phyloP scores from a whole-genome alignment of 2,113 vertebrate genomes.

The Eubucco bourcierii region DNA sequence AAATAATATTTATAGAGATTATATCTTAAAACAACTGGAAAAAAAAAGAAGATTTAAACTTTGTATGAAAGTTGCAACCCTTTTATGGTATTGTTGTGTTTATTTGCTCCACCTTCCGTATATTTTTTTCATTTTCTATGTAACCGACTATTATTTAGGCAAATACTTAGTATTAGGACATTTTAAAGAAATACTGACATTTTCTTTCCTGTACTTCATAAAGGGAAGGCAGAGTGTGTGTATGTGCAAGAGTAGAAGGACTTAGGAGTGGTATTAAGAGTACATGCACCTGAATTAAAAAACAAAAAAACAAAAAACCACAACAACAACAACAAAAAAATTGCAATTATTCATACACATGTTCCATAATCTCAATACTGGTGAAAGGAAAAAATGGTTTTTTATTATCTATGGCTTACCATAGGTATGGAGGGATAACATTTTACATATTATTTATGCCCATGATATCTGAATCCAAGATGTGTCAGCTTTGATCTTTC shows the following conservation, averaged over 20 bases:
- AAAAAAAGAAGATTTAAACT: background rate
- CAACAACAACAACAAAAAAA: no score
- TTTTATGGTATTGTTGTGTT: rapidly evolving
- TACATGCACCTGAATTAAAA: background rate
- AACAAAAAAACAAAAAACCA: background rate
- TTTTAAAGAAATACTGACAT: background rate
- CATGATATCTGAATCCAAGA: background rate
- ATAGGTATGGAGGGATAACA: background rate
- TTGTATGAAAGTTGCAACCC: background rate
- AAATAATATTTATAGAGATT: background rate
- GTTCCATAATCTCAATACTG: background rate
- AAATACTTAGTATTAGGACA: background rate
- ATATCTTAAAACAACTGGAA: background rate
- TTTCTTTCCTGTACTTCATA: background rate
- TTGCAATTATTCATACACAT: background rate
- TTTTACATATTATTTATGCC: rapidly evolving
- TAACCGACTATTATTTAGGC: background rate
- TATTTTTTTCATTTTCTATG: background rate
- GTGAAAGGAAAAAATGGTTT: background rate
- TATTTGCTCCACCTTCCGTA: background rate
- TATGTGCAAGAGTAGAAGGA: background rate
- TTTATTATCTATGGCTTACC: background rate
- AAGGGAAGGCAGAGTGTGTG: background rate
- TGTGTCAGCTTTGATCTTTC: background rate
- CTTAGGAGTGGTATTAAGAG: background rate